Evolutionary conservation across 2,888 invertebrate species (phyloP), one percentile per base, ranked within the genome.

Genomic region (Agrochola lota): DNA sequence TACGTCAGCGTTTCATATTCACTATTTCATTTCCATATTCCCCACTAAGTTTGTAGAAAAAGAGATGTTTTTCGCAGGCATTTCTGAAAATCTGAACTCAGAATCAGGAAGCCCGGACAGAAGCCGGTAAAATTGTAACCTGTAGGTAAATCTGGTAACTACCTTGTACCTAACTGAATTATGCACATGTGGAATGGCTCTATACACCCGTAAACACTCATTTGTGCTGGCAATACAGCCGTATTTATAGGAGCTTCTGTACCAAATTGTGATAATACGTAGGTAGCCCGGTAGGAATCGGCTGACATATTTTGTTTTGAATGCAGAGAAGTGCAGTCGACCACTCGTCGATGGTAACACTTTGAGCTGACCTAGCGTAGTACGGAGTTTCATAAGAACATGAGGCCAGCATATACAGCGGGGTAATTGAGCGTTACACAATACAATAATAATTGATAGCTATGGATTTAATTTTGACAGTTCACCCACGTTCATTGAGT

Each of bases 201-300:
- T 46, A n/a, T 26, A 30, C 26, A 59, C 15, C 15, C 1, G 17
- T 78, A 52, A 67, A 67, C 67, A 77, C n/a, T 30, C 20, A 52
- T 78, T 78, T 23, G 59, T 52, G 11, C 11, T 9, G 12, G 20
- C 40, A n/a, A 20, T 66, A 23, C 9, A 1, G 12, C 20, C 6
- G 5, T 43, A 49, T 40, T 60, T 35, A 73, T 35, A n/a, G 49
- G 67, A 40, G 49, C 59, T 67, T 67, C 66, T 30, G n/a, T 66
- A 7, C 11, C 20, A 2, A 9, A 15, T 2, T 23, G 35, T 23
- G 17, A 20, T 30, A 63, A 40, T 30, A 49, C 3, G 40, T 17
- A n/a, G 8, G 26, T 26, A 23, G 26, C 20, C 20, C 0, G 7
- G 5, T 11, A 17, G 12, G 12, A 26, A 40, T 70, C 26, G 20